A percentile compares a stretch with the other conserved stretches of the same genome.
phyloP scores from a whole-genome alignment of 2,888 invertebrate genomes.

The Acleris sparsana region DNA sequence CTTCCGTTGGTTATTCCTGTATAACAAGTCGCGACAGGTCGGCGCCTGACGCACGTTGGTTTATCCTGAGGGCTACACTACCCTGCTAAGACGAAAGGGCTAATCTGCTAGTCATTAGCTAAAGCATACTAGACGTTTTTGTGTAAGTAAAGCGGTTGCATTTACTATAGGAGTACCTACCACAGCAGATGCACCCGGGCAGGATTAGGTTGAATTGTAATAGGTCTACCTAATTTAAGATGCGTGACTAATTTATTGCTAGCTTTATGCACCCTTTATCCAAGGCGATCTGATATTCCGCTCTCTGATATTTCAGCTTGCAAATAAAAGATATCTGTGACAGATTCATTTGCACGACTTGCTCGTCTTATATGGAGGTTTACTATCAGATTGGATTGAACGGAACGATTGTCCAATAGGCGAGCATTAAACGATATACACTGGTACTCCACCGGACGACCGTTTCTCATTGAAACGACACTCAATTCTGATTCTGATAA shows the following conservation, averaged over 20 bases:
- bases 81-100: background rate
- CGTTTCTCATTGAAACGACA: background rate
- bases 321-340: slow-evolving; percentile 4
- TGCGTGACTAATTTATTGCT: slow-evolving; percentile 33
- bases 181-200: too few relatives aligned
- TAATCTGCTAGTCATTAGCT: too few relatives aligned
- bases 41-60: slow-evolving; percentile 65
- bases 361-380: slow-evolving; percentile 6
- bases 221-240: slow-evolving; percentile 25
- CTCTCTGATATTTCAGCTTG: background rate
- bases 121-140: too few relatives aligned
- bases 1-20: slow-evolving; percentile 39
- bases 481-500: slow-evolving; percentile 2
- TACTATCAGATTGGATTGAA: slow-evolving; percentile 20
- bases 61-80: slow-evolving; percentile 54
- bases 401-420: slow-evolving; percentile 12
- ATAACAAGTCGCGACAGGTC: slow-evolving; percentile 54
- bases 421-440: slow-evolving; percentile 3
- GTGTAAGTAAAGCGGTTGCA: too few relatives aligned
- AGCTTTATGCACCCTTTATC: slow-evolving; percentile 20
- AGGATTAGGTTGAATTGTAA: too few relatives aligned
- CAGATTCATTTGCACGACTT: slow-evolving; percentile 15
- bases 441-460: background rate
- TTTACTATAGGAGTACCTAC: too few relatives aligned
- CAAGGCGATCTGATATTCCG: slow-evolving; percentile 7